phyloP scores from a whole-genome alignment of 2,113 vertebrate genomes.

The Platycercus adscitus region DNA sequence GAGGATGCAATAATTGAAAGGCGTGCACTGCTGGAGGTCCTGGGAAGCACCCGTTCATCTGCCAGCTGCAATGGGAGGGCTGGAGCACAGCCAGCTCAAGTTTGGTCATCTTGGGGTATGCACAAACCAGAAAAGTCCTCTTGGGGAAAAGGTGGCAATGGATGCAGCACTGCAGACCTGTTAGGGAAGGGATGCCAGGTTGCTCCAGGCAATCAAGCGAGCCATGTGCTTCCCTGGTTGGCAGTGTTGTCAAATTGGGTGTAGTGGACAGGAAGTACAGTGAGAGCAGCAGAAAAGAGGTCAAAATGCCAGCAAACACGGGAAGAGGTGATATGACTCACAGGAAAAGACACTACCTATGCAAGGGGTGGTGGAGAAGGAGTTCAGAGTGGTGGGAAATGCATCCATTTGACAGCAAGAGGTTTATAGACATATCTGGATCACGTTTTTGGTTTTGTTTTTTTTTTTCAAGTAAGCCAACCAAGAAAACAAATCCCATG shows the following conservation, averaged over 20 bases:
- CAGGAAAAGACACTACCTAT: background rate
- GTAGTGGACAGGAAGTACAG: background rate
- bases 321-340: background rate
- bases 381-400: background rate
- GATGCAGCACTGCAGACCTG: background rate
- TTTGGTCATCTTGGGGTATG: background rate
- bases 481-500: background rate
- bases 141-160: background rate
- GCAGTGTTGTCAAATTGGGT: background rate
- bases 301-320: background rate
- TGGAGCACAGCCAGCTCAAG: background rate
- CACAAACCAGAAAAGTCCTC: background rate
- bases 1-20: background rate
- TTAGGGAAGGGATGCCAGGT: background rate
- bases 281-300: background rate
- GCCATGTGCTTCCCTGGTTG: background rate
- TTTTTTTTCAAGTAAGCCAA: background rate
- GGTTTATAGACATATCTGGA: background rate
- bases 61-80: background rate
- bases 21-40: background rate
- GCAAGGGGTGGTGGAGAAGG: background rate
- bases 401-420: background rate
- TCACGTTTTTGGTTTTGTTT: no score
- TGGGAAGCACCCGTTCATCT: accelerated
- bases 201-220: background rate